Evolutionary conservation across 2,797 vertebrate genomes (phyloP), one percentile per base, ranked within the genome.

Genomic region (Rhyacichthys aspro): DNA sequence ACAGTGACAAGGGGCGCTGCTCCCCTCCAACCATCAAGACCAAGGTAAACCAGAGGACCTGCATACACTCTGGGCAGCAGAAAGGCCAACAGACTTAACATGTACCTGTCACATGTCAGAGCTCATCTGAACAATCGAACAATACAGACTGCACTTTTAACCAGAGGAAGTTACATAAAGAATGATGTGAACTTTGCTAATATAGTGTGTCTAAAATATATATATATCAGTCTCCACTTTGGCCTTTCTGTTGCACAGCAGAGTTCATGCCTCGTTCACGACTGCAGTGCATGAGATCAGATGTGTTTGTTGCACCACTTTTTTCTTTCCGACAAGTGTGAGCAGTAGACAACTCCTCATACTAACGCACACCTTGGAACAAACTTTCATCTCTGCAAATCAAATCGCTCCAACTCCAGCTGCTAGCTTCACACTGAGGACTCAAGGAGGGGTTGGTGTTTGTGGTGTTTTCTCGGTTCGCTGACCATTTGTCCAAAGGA

Each of bases 1-100:
- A 95, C 72, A 93, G 92, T 43, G 96, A 98, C 87, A 99, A 98
- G 91, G 92, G 90, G 92, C 95, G 95, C 89, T 93, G 83, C 91
- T 95, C 94, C 81, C 94, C 97, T 9, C 93, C 92, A 44, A 91
- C 93, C 23, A 70, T 65, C 89, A 98, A 98, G 91, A 90, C 88
- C 90, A 98, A 98, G 97, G 97, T 99, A 96, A 76, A 41, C 5
- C 1, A 3, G 2, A 41, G n/a, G 46, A 23, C 32, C 10, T 28
- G 6, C 28, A 33, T 7, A 8, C n/a, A 9, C 28, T 49, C 11
- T 46, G 37, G 55, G 65, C 16, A 38, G 60, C 39, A 55, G 67
- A 75, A 78, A 66, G 19, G 64, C 67, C 71, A 56, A 54, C 9
- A 32, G 37, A 71, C n/a, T 45, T 12, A 2, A 9, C 8, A 8